phyloP scores from a whole-genome alignment of 2,888 invertebrate species.

The Allygus modestus region DNA sequence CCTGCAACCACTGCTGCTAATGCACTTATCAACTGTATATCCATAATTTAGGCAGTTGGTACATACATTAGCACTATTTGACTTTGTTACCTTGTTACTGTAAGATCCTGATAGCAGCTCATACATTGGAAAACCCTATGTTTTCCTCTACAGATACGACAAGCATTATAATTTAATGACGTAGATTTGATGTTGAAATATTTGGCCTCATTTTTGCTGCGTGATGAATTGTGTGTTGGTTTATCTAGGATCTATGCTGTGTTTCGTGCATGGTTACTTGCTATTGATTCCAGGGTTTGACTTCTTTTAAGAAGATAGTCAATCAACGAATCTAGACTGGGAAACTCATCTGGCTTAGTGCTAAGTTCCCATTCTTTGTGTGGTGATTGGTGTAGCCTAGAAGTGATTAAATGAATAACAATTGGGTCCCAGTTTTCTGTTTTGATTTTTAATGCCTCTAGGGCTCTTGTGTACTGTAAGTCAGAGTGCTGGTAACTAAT shows the following conservation, averaged over 20 bases:
- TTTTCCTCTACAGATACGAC: neutral
- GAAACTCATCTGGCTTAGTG: neutral
- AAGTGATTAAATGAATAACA: neutral
- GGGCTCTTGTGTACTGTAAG: neutral
- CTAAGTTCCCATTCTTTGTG: neutral
- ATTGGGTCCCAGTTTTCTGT: slow-evolving; percentile 14
- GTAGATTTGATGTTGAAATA: neutral
- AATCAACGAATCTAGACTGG: neutral
- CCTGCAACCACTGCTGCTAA: neutral
- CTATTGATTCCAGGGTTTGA: neutral
- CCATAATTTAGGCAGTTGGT: neutral
- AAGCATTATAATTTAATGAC: neutral
- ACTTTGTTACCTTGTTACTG: neutral
- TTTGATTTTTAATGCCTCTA: neutral
- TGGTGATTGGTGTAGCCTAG: neutral
- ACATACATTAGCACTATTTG: neutral
- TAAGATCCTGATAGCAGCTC: neutral
- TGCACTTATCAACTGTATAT: neutral
- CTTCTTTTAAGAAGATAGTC: neutral
- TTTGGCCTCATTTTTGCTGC: neutral
- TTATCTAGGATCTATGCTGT: too few relatives aligned
- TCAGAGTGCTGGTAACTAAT: neutral
- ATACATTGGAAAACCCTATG: neutral
- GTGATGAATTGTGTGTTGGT: neutral
- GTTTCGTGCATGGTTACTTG: neutral